A percentile compares a stretch with the other conserved stretches of the same genome.
These are phyloP conservation scores for Rotaria sp. DNA, from an alignment of 2,888 invertebrate species.

Conservation along the genomic window DNA sequence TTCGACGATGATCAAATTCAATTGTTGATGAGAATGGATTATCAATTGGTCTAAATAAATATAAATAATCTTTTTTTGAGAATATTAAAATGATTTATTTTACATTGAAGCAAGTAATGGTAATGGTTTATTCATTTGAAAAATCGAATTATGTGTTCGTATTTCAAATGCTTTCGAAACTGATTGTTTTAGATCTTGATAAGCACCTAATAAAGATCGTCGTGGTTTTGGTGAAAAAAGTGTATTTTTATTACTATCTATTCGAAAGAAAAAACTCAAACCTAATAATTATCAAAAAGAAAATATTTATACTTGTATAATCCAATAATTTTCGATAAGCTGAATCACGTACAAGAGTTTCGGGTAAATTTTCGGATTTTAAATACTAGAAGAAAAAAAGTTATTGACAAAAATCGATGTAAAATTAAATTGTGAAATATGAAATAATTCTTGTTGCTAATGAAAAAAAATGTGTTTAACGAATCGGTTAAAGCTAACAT, in stretches of 20 bases:
- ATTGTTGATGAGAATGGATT: not conserved
- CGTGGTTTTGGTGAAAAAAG: not conserved
- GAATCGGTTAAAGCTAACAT: no score
- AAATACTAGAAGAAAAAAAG: not conserved
- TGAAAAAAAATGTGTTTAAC: no score
- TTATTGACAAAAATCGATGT: no score
- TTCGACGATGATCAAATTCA: conserved; percentile 1
- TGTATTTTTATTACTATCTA: not conserved
- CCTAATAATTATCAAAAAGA: no score
- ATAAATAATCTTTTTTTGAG: not conserved
- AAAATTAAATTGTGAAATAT: no score
- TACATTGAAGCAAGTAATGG: not conserved
- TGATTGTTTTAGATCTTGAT: conserved; percentile 24
- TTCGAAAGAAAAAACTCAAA: no score
- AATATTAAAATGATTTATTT: not conserved
- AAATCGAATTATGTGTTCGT: not conserved
- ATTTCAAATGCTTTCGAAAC: not conserved
- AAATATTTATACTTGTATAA: not conserved
- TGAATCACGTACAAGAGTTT: not conserved
- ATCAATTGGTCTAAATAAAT: not conserved
- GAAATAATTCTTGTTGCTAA: no score
- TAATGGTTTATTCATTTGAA: not conserved
- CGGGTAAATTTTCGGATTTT: conserved; percentile 11
- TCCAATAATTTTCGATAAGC: not conserved
- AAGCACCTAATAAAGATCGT: conserved; percentile 14